Conservation (phyloP, 2,888 invertebrate species). For the Amiota communis region DNA sequence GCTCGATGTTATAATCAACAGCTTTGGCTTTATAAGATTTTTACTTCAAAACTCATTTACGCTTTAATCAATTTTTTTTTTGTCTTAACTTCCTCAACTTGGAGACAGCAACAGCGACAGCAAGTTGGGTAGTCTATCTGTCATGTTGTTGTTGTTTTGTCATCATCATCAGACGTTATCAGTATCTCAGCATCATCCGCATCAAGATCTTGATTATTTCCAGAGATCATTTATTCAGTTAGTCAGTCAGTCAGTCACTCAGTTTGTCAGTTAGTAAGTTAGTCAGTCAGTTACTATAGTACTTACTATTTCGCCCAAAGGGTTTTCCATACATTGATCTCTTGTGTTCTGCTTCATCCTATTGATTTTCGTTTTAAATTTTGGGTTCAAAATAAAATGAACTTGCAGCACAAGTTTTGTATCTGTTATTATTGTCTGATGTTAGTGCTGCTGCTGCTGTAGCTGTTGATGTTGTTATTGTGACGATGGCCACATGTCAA, state of each 20-base stretch:
- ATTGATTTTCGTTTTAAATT: neutral
- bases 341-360: slow-evolving; percentile 18
- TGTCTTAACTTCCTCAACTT: slow-evolving; percentile 12
- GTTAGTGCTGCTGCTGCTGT: slow-evolving; percentile 29
- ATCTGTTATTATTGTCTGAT: slow-evolving; percentile 33
- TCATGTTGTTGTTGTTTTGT: neutral
- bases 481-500: slow-evolving; percentile 69
- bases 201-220: too few relatives aligned
- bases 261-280: too few relatives aligned
- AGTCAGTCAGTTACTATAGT: too few relatives aligned
- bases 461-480: slow-evolving; percentile 34
- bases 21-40: neutral
- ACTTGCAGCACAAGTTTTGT: slow-evolving; percentile 26
- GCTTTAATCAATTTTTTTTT: slow-evolving; percentile 69
- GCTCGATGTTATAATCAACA: slow-evolving; percentile 33
- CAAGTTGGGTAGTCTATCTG: slow-evolving; percentile 19
- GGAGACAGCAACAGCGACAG: slow-evolving; percentile 12
- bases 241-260: too few relatives aligned
- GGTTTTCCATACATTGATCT: slow-evolving; percentile 24
- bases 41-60: slow-evolving; percentile 68
- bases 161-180: too few relatives aligned
- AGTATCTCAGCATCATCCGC: too few relatives aligned
- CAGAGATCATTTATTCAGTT: too few relatives aligned
- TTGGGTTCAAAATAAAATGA: too few relatives aligned
- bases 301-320: too few relatives aligned